Percentiles rank a stretch among this genome's conserved stretches.
phyloP scores from a whole-genome alignment of 2,888 invertebrate species.

The Tethea ocularis region DNA sequence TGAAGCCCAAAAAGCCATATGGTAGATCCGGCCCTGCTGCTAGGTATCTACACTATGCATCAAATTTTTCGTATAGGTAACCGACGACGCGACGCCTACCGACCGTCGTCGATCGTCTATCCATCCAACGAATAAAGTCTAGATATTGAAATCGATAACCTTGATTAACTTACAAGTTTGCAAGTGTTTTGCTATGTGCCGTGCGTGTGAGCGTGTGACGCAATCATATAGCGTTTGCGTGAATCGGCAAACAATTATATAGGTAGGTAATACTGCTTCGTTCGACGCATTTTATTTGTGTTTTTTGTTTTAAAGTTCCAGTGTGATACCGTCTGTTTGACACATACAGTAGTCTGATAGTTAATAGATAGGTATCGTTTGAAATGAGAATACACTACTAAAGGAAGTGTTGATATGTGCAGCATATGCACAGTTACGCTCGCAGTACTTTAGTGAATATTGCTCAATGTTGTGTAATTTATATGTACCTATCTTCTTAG shows the following conservation, averaged over 20 bases:
- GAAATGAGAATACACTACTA: not conserved
- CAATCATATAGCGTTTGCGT: not conserved
- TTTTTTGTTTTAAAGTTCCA: not conserved
- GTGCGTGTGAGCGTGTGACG: not conserved
- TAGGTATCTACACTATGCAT: not conserved
- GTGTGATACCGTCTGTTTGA: not conserved
- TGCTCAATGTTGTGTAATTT: not conserved
- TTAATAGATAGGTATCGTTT: not conserved
- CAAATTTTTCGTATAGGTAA: not conserved
- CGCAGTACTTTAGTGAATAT: not conserved
- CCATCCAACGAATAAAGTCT: not conserved
- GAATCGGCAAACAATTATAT: not conserved
- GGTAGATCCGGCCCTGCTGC: too few relatives aligned
- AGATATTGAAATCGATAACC: conserved; percentile 1
- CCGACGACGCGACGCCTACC: not conserved
- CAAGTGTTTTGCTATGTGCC: not conserved
- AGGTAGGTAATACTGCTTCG: not conserved
- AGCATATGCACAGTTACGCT: not conserved
- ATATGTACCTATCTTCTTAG: not conserved
- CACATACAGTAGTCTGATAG: not conserved
- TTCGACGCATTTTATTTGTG: not conserved
- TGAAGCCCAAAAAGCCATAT: too few relatives aligned
- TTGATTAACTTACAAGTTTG: not conserved
- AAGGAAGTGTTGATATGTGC: not conserved
- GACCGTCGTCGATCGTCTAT: too few relatives aligned